phyloP scores from a whole-genome alignment of 2,113 vertebrate species.

The Galemys pyrenaicus region DNA sequence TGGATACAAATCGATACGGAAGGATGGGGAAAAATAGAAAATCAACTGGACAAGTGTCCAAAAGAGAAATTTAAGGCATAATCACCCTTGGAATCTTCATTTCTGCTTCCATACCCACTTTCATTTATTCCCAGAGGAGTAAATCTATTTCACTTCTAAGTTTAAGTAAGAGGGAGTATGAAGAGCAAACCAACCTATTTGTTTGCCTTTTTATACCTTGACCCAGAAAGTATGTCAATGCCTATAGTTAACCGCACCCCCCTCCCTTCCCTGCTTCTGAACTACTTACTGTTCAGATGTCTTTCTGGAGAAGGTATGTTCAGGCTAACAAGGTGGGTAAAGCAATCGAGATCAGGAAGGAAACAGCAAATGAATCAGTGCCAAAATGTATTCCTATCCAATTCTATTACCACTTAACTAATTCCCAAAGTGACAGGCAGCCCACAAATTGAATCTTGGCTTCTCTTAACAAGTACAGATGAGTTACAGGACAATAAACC shows the following conservation, averaged over 20 bases:
- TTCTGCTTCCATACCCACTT: neutral
- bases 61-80: constrained; percentile 9
- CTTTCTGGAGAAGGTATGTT: constrained; percentile 48
- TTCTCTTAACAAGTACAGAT: constrained; percentile 26
- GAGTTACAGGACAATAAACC: neutral
- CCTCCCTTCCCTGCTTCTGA: neutral
- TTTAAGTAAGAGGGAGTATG: constrained; percentile 42
- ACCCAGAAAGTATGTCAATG: constrained; percentile 54
- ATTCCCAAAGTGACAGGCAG: neutral
- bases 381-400: constrained; percentile 30
- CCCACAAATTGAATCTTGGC: constrained; percentile 6
- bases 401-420: constrained; percentile 28
- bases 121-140: constrained; percentile 25
- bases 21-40: constrained; percentile 4
- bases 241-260: neutral
- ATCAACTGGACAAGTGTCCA: neutral
- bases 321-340: neutral
- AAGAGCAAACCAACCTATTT: neutral
- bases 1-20: neutral
- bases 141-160: neutral
- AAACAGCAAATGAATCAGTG: neutral
- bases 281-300: constrained; percentile 21
- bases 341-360: constrained; percentile 29
- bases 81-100: neutral
- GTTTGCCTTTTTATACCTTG: constrained; percentile 37